Conservation (phyloP, 2,113 vertebrate species). For the Syngnathus scovelli region DNA sequence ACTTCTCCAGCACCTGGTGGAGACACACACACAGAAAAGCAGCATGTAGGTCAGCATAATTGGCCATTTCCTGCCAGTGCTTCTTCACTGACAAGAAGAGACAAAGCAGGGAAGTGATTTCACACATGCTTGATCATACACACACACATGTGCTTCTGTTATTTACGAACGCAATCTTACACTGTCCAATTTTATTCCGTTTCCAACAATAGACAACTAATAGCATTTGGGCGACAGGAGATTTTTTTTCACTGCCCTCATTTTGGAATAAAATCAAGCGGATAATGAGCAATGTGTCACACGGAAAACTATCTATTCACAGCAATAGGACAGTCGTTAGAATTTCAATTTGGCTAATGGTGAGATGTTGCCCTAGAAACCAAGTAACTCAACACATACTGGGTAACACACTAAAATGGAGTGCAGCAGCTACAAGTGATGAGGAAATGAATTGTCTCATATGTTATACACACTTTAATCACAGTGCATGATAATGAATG, state of each 20-base stretch:
- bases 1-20: slow-evolving; percentile 81
- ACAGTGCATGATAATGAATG: too few relatives aligned
- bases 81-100: background rate
- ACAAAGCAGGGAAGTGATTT: background rate
- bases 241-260: slow-evolving; percentile 22
- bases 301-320: slow-evolving; percentile 39
- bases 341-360: slow-evolving; percentile 32
- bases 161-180: slow-evolving; percentile 2
- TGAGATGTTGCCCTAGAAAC: slow-evolving; percentile 22
- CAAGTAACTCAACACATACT: background rate
- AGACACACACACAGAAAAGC: slow-evolving; percentile 2
- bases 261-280: slow-evolving; percentile 33
- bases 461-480: background rate
- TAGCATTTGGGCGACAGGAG: background rate
- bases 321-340: slow-evolving; percentile 16
- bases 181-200: background rate
- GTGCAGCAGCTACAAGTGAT: background rate
- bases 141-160: background rate
- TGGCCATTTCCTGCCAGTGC: slow-evolving; percentile 22
- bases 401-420: background rate
- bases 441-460: background rate
- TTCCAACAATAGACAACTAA: slow-evolving; percentile 16
- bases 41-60: slow-evolving; percentile 16
- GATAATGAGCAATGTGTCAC: slow-evolving; percentile 27
- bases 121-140: background rate